Percentiles rank a stretch among this genome's conserved stretches.
Evolutionary conservation across 2,888 invertebrate genomes (phyloP).

Genomic region (Eupelmus urozonus): DNA sequence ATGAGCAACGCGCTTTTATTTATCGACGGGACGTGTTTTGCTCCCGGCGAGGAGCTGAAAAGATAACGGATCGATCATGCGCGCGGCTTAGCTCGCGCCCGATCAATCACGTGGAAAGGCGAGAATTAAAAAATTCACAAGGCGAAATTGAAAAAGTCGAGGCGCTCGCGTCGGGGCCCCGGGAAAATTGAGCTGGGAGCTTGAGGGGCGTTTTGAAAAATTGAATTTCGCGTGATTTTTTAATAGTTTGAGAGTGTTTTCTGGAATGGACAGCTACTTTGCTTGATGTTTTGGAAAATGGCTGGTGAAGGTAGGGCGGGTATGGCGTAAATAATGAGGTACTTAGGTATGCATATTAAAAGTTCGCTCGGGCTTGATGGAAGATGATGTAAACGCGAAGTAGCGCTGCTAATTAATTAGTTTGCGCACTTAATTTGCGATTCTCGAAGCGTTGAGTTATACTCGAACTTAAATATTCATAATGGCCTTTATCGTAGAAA

Average conservation of each 20-base stretch:
- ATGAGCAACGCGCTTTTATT: too few relatives aligned
- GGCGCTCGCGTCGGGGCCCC: not conserved
- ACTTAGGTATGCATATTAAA: not conserved
- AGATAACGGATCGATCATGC: slow-evolving; percentile 31
- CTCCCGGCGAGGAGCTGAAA: not conserved
- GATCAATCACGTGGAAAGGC: slow-evolving; percentile 17
- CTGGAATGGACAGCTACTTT: too few relatives aligned
- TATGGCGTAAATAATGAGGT: not conserved
- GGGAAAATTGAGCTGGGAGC: too few relatives aligned
- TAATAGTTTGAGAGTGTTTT: too few relatives aligned
- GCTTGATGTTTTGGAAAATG: too few relatives aligned
- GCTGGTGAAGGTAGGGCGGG: too few relatives aligned
- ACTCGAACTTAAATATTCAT: not conserved
- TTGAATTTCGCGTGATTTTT: too few relatives aligned
- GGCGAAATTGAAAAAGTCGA: not conserved
- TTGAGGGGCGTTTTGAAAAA: too few relatives aligned
- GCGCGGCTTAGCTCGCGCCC: not conserved
- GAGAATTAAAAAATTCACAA: slow-evolving; percentile 33
- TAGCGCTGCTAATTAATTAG: not conserved
- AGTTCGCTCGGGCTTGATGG: not conserved
- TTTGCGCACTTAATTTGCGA: not conserved
- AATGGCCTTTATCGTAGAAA: not conserved
- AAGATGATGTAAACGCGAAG: not conserved
- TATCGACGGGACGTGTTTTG: too few relatives aligned
- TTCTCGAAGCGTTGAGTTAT: not conserved